Conservation (phyloP, 2,113 vertebrate genomes). For the Ophthalmolycus amberensis region DNA sequence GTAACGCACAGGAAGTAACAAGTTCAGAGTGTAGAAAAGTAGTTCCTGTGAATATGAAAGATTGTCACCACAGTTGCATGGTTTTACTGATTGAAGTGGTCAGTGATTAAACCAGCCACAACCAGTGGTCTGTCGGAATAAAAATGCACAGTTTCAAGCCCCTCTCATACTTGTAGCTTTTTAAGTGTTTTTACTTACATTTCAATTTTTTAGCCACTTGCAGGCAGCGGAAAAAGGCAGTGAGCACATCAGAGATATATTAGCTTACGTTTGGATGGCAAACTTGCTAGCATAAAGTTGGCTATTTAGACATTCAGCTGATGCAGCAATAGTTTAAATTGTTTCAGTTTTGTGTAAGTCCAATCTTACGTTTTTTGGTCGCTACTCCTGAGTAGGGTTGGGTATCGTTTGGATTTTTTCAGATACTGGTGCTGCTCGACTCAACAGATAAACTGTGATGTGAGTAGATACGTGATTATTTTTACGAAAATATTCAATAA, state of each 20-base stretch:
- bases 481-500: slow-evolving; percentile 44
- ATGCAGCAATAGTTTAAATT: neutral
- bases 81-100: neutral
- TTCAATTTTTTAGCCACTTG: neutral
- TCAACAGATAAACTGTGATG: slow-evolving; percentile 16
- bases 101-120: neutral
- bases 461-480: neutral
- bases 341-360: neutral
- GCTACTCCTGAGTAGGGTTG: neutral
- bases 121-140: neutral
- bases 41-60: neutral
- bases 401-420: no score
- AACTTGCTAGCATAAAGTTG: neutral
- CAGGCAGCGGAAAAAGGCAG: neutral
- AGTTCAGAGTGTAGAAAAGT: neutral
- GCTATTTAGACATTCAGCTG: neutral
- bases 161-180: neutral
- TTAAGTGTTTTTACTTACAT: neutral
- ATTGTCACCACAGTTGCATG: neutral
- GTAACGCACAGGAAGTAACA: no score
- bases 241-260: neutral
- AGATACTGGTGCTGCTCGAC: neutral
- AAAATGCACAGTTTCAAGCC: neutral
- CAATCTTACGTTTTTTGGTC: neutral
- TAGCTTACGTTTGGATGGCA: neutral